Evolutionary conservation across 2,888 invertebrate genomes (phyloP).

Genomic region (Toxonevra muliebris): DNA sequence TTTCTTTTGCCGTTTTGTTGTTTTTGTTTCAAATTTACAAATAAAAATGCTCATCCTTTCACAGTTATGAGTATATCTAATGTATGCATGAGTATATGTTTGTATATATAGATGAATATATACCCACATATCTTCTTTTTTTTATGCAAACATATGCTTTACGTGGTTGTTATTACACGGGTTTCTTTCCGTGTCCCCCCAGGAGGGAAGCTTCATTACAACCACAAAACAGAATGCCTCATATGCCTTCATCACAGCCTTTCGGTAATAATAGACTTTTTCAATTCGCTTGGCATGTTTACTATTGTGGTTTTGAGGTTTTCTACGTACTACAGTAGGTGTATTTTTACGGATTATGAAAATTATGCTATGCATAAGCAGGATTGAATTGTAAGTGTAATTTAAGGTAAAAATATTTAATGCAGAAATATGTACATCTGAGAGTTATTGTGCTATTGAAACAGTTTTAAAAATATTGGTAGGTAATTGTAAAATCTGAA

Average conservation of each 20-base stretch:
- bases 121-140: no score
- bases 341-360: no score
- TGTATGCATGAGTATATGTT: no score
- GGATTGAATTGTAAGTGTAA: no score
- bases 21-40: constrained; percentile 13
- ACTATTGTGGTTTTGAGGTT: constrained; percentile 15
- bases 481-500: no score
- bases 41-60: not conserved
- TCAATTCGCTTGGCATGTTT: constrained; percentile 9
- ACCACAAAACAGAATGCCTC: constrained; percentile 4
- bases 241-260: not conserved
- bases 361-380: no score
- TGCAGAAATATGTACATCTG: no score
- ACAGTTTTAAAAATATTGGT: no score
- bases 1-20: not conserved
- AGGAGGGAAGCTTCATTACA: not conserved
- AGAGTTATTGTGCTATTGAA: no score
- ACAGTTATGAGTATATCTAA: not conserved
- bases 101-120: not conserved
- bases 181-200: not conserved
- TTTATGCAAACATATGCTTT: no score
- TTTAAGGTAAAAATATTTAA: no score
- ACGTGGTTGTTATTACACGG: no score
- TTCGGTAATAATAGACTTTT: constrained; percentile 14
- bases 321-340: not conserved